phyloP scores from a whole-genome alignment of 2,113 vertebrate species.

The Rostratula benghalensis region DNA sequence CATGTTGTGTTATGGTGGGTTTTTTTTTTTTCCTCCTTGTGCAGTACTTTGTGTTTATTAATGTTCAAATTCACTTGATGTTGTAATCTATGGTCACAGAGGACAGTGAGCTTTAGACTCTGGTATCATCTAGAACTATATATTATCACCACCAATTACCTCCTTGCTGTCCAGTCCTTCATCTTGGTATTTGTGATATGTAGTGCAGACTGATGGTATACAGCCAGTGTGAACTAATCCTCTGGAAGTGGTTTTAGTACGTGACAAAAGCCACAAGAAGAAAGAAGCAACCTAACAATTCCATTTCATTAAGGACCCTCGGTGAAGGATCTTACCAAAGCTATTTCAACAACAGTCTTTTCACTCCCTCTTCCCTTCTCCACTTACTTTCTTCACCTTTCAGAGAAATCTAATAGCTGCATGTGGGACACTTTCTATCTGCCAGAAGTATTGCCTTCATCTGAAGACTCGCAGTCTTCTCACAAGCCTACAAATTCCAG shows the following conservation, averaged over 20 bases:
- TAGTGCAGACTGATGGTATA: not conserved
- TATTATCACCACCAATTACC: not conserved
- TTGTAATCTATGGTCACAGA: not conserved
- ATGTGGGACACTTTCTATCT: not conserved
- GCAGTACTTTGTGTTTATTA: not conserved
- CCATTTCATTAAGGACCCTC: not conserved
- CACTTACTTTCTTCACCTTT: not conserved
- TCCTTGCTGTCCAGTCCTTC: not conserved
- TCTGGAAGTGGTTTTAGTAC: not conserved
- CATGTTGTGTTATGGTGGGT: accelerated
- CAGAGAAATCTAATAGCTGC: not conserved
- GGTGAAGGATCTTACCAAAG: not conserved
- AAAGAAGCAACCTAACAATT: not conserved
- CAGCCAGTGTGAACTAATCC: not conserved
- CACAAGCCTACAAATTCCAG: accelerated
- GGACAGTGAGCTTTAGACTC: not conserved
- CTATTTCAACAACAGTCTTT: not conserved
- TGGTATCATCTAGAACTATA: not conserved
- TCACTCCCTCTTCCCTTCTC: not conserved
- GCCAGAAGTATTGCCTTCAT: not conserved
- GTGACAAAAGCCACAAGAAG: too few species aligned
- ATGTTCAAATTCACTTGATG: not conserved
- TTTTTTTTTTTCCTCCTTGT: not conserved
- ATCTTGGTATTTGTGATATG: not conserved
- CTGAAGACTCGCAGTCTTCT: not conserved